Conservation (phyloP, 2,888 invertebrate species). For the Erebia aethiops region DNA sequence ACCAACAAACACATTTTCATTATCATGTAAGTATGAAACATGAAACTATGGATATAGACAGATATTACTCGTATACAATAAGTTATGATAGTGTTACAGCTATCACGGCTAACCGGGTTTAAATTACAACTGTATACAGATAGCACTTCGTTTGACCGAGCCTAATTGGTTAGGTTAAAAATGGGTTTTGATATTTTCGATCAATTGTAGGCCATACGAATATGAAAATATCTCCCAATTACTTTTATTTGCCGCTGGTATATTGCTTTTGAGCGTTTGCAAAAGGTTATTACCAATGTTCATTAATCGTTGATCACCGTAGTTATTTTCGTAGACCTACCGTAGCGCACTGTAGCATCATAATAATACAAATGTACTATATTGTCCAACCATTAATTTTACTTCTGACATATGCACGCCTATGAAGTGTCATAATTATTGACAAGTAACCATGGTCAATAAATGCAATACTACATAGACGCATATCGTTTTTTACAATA, state of each 20-base stretch:
- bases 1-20: too few relatives aligned
- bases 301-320: not conserved
- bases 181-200: constrained; percentile 18
- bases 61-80: not conserved
- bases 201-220: constrained; percentile 8
- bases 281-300: not conserved
- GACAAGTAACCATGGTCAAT: too few relatives aligned
- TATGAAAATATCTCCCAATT: constrained; percentile 13
- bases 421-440: too few relatives aligned
- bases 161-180: constrained; percentile 16
- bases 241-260: not conserved
- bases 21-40: too few relatives aligned
- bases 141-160: constrained; percentile 1
- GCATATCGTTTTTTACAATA: too few relatives aligned
- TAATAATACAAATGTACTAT: too few relatives aligned
- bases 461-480: too few relatives aligned
- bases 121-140: constrained; percentile 11
- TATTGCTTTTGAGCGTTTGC: constrained; percentile 5
- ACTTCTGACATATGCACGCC: too few relatives aligned
- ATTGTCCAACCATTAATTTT: too few relatives aligned
- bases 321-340: too few relatives aligned
- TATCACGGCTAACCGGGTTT: constrained; percentile 8
- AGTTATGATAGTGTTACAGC: not conserved
- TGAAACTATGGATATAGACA: too few relatives aligned
- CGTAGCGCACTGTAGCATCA: too few relatives aligned